phyloP scores from a whole-genome alignment of 2,113 vertebrate species.

The Brevimyrus niger region DNA sequence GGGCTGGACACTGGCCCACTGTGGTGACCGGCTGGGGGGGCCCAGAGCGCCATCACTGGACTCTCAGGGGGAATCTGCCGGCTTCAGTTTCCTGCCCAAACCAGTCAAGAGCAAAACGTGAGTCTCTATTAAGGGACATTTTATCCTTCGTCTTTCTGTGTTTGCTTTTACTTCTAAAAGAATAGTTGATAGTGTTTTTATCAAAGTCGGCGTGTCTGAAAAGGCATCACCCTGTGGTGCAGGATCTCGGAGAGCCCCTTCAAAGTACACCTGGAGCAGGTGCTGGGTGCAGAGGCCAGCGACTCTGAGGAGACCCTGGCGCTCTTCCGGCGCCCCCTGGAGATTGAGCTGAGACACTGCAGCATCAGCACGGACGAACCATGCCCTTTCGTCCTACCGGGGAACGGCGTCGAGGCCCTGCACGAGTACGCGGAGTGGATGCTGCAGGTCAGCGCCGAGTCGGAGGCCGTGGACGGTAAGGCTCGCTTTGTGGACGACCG shows the following conservation, averaged over 20 bases:
- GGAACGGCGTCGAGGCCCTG: slow-evolving; percentile 69
- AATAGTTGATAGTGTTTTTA: background rate
- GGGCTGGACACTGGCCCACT: slow-evolving; percentile 74
- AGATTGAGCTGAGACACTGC: slow-evolving; percentile 82
- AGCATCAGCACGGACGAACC: slow-evolving; percentile 59
- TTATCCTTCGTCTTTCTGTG: background rate
- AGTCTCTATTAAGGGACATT: slow-evolving; percentile 41
- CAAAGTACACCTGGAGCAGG: slow-evolving; percentile 79
- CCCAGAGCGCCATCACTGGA: slow-evolving; percentile 26
- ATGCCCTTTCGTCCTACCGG: slow-evolving; percentile 74
- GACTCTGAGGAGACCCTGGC: slow-evolving; percentile 46
- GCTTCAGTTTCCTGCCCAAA: slow-evolving; percentile 68
- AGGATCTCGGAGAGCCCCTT: slow-evolving; percentile 79
- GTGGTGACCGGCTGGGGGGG: slow-evolving; percentile 60
- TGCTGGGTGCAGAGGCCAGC: slow-evolving; percentile 58
- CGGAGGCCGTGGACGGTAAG: slow-evolving; percentile 56
- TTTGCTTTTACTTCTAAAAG: background rate
- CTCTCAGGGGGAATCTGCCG: slow-evolving; percentile 40
- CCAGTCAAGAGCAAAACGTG: slow-evolving; percentile 68
- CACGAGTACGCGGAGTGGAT: slow-evolving; percentile 84
- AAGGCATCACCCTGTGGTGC: background rate
- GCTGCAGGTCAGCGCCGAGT: slow-evolving; percentile 42
- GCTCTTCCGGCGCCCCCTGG: slow-evolving; percentile 70
- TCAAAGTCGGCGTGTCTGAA: background rate
- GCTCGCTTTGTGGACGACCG: background rate